phyloP scores from a whole-genome alignment of 2,888 invertebrate genomes.

The Agrotis exclamationis region DNA sequence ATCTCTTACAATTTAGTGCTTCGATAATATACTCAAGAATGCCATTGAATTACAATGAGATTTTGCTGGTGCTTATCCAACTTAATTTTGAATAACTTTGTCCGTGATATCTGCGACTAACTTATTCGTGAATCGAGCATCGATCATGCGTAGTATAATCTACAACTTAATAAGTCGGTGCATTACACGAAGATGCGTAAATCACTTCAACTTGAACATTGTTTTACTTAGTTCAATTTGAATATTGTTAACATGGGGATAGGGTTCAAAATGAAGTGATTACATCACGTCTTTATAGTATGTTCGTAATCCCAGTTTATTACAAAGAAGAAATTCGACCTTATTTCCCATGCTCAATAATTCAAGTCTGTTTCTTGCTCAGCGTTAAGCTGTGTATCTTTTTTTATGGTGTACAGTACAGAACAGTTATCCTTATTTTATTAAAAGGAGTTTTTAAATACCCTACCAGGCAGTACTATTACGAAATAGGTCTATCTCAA shows the following conservation, averaged over 20 bases:
- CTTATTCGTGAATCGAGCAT: neutral
- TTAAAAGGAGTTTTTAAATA: no score
- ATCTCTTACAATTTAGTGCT: constrained; percentile 5
- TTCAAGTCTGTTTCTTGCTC: neutral
- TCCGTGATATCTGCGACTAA: neutral
- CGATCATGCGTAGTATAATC: constrained; percentile 5
- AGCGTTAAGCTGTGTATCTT: neutral
- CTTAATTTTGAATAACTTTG: neutral
- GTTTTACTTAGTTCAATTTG: neutral
- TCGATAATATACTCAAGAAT: constrained; percentile 10
- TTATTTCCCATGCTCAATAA: neutral
- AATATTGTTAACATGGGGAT: neutral
- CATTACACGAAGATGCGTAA: neutral
- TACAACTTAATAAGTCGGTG: constrained; percentile 2
- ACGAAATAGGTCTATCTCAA: no score
- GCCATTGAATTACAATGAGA: constrained; percentile 2
- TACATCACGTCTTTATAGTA: neutral
- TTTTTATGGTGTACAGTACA: neutral
- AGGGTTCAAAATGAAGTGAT: neutral
- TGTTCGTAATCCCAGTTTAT: neutral
- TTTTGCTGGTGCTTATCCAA: constrained; percentile 7
- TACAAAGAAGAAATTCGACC: neutral
- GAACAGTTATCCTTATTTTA: no score
- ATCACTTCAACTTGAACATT: neutral
- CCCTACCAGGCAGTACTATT: no score